phyloP scores from a whole-genome alignment of 2,888 invertebrate species.

The Hymenopus coronatus region DNA sequence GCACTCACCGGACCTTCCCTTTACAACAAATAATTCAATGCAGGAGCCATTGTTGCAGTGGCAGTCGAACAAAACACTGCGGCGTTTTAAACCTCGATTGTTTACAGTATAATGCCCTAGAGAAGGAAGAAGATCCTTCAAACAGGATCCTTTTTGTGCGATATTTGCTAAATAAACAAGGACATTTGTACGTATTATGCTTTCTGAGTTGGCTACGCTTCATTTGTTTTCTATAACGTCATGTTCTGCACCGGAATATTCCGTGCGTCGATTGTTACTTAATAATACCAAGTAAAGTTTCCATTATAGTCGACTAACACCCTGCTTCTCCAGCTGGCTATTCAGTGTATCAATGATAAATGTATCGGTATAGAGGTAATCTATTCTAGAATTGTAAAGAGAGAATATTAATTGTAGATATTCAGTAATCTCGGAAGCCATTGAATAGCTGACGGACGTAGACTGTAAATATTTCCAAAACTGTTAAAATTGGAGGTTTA shows the following conservation, averaged over 20 bases:
- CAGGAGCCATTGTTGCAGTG: background rate
- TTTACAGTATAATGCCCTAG: background rate
- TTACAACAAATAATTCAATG: background rate
- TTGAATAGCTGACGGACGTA: too few relatives aligned
- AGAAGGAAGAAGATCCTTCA: background rate
- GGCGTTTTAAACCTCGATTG: background rate
- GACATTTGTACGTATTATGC: background rate
- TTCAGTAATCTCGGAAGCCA: too few relatives aligned
- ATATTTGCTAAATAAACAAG: background rate
- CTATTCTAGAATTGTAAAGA: too few relatives aligned
- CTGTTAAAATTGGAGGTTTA: too few relatives aligned
- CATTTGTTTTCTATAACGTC: background rate
- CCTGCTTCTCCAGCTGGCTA: too few relatives aligned
- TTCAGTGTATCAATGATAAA: too few relatives aligned
- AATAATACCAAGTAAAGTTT: too few relatives aligned
- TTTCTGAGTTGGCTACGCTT: background rate
- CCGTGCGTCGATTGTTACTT: too few relatives aligned
- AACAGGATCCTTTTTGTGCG: background rate
- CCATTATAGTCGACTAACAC: too few relatives aligned
- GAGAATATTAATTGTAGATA: too few relatives aligned
- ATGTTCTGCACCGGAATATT: background rate
- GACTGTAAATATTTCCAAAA: too few relatives aligned
- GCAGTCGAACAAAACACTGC: background rate
- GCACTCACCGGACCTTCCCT: background rate
- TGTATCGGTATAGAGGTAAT: too few relatives aligned